A percentile compares a stretch with the other conserved stretches of the same genome.
Evolutionary conservation across 1,140 invertebrate genomes (phyloP).

Genomic region (Pseudomyrmex concolor): DNA sequence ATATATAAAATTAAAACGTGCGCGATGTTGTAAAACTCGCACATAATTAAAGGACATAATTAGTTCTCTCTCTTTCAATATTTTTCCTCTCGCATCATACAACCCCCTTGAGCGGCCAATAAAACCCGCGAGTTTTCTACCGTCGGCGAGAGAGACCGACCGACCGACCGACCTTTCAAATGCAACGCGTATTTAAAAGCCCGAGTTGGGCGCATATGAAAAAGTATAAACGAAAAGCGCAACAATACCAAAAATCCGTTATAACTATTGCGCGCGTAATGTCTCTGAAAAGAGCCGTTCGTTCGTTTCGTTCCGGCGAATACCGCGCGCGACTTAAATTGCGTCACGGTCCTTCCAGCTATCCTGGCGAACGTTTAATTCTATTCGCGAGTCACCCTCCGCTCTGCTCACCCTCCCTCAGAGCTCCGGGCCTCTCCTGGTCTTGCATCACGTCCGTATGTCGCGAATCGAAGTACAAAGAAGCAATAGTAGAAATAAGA

Average conservation of each 20-base stretch:
- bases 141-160: not conserved
- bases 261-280: conserved; percentile 65
- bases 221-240: conserved; percentile 68
- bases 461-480: conserved; percentile 74
- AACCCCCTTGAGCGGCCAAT: conserved; percentile 53
- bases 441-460: conserved; percentile 66
- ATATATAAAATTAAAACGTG: conserved; percentile 43
- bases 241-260: conserved; percentile 65
- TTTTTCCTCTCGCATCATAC: conserved; percentile 41
- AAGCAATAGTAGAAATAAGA: conserved; percentile 77
- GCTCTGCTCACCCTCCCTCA: not conserved
- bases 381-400: conserved; percentile 30
- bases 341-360: conserved; percentile 63
- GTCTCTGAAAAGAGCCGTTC: conserved; percentile 67
- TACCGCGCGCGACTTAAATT: conserved; percentile 71
- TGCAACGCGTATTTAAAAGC: conserved; percentile 54
- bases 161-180: conserved; percentile 48
- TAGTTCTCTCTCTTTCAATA: conserved; percentile 57
- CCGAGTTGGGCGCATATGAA: conserved; percentile 47
- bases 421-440: conserved; percentile 36
- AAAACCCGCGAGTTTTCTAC: conserved; percentile 44
- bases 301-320: conserved; percentile 64
- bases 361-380: conserved; percentile 67
- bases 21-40: conserved; percentile 25
- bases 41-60: conserved; percentile 57